Percentiles rank a stretch among this genome's conserved stretches.
These are phyloP conservation scores for Anhinga rufa DNA, from an alignment of 2,113 vertebrate genomes.

Conservation along the genomic window DNA sequence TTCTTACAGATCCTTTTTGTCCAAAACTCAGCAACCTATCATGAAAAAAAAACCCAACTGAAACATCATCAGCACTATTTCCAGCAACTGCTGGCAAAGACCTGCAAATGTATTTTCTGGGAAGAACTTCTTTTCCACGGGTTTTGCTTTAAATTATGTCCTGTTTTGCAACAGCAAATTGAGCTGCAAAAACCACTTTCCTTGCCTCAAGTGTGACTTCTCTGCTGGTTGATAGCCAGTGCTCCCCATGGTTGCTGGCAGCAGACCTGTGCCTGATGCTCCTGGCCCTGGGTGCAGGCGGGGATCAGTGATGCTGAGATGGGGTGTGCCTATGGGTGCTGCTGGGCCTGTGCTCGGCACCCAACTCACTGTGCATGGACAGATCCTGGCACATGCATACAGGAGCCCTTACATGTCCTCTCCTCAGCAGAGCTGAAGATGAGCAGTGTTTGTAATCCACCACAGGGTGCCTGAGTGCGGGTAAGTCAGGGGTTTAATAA, in stretches of 20 bases:
- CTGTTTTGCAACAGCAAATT: not conserved
- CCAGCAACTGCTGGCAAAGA: not conserved
- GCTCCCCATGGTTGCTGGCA: accelerated
- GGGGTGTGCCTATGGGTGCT: not conserved
- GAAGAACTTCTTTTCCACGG: not conserved
- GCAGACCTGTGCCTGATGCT: not conserved
- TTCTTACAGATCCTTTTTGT: not conserved
- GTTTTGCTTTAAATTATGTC: not conserved
- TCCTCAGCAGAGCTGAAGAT: not conserved
- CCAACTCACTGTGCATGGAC: accelerated
- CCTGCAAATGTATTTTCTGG: not conserved
- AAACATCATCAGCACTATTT: not conserved
- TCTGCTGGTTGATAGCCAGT: not conserved
- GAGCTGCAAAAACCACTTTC: not conserved
- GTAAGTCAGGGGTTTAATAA: not conserved
- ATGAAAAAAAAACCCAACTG: accelerated
- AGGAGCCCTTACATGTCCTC: not conserved
- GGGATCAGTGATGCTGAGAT: not conserved
- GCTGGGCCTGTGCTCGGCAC: not conserved
- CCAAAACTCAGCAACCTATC: not conserved
- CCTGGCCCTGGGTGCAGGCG: not conserved
- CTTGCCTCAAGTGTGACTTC: not conserved
- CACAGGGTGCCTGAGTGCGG: accelerated
- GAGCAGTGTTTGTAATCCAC: not conserved
- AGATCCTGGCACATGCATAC: accelerated